Evolutionary conservation across 2,888 invertebrate genomes (phyloP), one percentile per base, ranked within the genome.

Genomic region (Zele albiditarsus): DNA sequence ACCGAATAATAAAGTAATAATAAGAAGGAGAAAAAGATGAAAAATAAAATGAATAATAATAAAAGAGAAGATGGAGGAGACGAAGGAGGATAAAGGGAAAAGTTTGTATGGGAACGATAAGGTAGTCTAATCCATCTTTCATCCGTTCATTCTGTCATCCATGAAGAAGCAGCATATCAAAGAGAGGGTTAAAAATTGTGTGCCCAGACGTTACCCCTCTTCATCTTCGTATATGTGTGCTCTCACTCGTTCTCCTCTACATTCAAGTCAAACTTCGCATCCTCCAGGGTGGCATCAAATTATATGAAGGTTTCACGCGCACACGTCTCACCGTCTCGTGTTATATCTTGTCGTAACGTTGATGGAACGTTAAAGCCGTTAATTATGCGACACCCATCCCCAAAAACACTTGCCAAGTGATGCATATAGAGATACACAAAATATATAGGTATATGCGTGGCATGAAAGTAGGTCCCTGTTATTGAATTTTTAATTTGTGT

Each of bases 301-400:
- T 71, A 71, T 65, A 71, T 38, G 38, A n/a, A 58, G 58, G 38
- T 58, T 69, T 69, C 69, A 58, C 57, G 58, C 69, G 23, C 69
- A 31, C 33, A 31, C 33, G 57, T 73, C 73, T 69, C 63, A 63
- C 49, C 16, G 38, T 53, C 49, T 67, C 38, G 68, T 33, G 33
- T 53, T 53, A 57, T 68, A 68, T 63, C 49, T 57, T 57, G 74
- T 69, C 63, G 65, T 66, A 70, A 70, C 70, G 74, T 74, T 74
- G 74, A 74, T 69, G 69, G 74, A 74, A 70, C 62, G 74, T 74
- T 77, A 77, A 79, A 73, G 70, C 76, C 71, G 78, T 79, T 77
- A 79, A 79, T 79, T 79, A 79, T 79, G 75, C 78, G 72, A 72
- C 75, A 76, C 78, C 73, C 76, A 77, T 77, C 71, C 77, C 73